Percentiles rank a stretch among this genome's conserved stretches.
Conservation (phyloP, 1,140 invertebrate genomes). For the Drosophila albomicans region DNA sequence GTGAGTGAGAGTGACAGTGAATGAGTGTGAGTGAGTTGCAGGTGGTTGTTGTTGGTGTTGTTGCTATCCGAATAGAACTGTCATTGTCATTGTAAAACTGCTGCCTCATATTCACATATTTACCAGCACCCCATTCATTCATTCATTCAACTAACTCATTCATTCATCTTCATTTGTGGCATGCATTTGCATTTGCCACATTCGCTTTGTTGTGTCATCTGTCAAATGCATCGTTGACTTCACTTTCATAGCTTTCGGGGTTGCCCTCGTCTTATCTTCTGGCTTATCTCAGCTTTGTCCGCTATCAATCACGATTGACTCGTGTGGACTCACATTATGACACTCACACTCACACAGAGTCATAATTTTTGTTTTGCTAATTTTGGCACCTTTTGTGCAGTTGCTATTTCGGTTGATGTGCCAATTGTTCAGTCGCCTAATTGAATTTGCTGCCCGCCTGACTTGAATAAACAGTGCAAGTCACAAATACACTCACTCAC, state of each 20-base stretch:
- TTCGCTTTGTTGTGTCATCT: constrained; percentile 67
- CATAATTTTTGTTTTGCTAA: not conserved
- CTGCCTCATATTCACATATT: constrained; percentile 38
- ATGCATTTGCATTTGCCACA: constrained; percentile 67
- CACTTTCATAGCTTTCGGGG: constrained; percentile 7
- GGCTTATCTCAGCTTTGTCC: not conserved
- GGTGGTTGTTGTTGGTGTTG: constrained; percentile 67
- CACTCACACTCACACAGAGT: not conserved
- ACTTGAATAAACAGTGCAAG: constrained; percentile 37
- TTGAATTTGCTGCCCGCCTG: constrained; percentile 27
- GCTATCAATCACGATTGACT: constrained; percentile 13
- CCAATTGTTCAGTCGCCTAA: constrained; percentile 28
- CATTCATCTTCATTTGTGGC: constrained; percentile 72
- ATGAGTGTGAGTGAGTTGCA: constrained; percentile 39
- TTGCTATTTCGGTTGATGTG: constrained; percentile 46
- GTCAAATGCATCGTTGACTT: constrained; percentile 67
- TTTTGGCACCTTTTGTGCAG: constrained; percentile 29
- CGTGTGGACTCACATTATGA: not conserved
- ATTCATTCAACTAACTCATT: constrained; percentile 10
- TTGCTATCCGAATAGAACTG: constrained; percentile 56
- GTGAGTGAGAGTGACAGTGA: constrained; percentile 1
- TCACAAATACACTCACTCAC: constrained; percentile 4
- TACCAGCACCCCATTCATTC: constrained; percentile 4
- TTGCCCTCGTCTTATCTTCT: constrained; percentile 7
- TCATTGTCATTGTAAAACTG: constrained; percentile 56